Conservation (phyloP, 2,797 vertebrate species). For the Chelon labrosus region DNA sequence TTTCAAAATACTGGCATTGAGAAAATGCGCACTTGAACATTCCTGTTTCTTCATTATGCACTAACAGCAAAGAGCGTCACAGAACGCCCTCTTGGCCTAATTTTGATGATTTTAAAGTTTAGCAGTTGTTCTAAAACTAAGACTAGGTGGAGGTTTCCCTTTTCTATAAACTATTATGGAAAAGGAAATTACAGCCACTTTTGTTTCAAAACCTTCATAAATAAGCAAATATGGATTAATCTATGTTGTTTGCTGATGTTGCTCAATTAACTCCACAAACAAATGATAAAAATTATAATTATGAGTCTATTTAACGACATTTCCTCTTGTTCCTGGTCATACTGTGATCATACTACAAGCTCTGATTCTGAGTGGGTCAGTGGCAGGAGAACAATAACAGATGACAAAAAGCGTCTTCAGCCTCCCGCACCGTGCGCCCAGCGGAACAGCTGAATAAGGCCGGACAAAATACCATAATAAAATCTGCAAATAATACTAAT, state of each 20-base stretch:
- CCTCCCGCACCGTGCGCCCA: slow-evolving; percentile 36
- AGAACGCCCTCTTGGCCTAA: slow-evolving; percentile 1
- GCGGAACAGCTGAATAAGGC: slow-evolving; percentile 6
- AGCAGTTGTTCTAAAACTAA: neutral
- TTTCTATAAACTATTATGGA: neutral
- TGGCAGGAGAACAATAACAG: slow-evolving; percentile 75
- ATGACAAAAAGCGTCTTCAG: slow-evolving; percentile 59
- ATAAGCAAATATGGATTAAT: too few relatives aligned
- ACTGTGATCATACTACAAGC: slow-evolving; percentile 21
- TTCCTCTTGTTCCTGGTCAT: neutral
- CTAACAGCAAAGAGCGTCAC: neutral
- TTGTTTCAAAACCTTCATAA: too few relatives aligned
- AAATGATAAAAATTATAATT: too few relatives aligned
- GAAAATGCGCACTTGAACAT: too few relatives aligned
- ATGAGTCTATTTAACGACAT: neutral
- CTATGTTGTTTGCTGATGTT: too few relatives aligned
- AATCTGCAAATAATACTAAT: fast-evolving
- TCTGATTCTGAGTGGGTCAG: slow-evolving; percentile 69
- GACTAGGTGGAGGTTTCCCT: neutral
- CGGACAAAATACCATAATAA: neutral
- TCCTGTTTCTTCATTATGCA: too few relatives aligned
- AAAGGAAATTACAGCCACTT: too few relatives aligned
- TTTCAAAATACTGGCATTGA: too few relatives aligned
- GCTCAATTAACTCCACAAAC: too few relatives aligned
- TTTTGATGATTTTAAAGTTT: neutral